These are phyloP conservation scores for Thrips palmi DNA, from an alignment of 1,140 invertebrate species.

Conservation along the genomic window DNA sequence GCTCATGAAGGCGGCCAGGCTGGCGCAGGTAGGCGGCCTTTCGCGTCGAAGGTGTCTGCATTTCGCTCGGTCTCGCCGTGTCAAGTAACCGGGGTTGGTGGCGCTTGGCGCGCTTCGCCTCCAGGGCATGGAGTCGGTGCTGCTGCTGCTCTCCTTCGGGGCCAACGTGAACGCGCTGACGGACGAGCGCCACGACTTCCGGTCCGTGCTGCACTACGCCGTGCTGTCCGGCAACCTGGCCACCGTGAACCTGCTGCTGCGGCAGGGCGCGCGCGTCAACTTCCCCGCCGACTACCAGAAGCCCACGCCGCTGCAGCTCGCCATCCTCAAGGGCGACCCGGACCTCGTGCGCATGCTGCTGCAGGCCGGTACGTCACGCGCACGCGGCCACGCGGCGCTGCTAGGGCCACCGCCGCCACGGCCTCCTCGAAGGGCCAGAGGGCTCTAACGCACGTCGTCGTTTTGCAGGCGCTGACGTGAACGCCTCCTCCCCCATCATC, in stretches of 20 bases:
- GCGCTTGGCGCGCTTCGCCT: slow-evolving; percentile 11
- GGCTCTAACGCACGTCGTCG: neutral
- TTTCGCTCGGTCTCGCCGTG: too few species aligned
- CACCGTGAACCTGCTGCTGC: slow-evolving; percentile 61
- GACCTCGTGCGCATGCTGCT: slow-evolving; percentile 48
- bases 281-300: slow-evolving; percentile 50
- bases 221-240: slow-evolving; percentile 58
- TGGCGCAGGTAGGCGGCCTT: slow-evolving; percentile 50
- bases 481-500: slow-evolving; percentile 62
- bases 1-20: slow-evolving; percentile 68
- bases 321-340: slow-evolving; percentile 63
- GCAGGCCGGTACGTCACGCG: slow-evolving; percentile 39
- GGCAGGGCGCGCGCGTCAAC: slow-evolving; percentile 57
- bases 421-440: neutral
- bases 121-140: slow-evolving; percentile 55
- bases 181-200: slow-evolving; percentile 57
- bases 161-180: slow-evolving; percentile 69
- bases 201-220: slow-evolving; percentile 75
- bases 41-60: too few species aligned
- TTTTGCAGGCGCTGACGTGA: slow-evolving; percentile 51
- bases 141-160: slow-evolving; percentile 56
- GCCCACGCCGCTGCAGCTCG: slow-evolving; percentile 65
- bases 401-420: neutral
- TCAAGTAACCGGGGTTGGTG: neutral
- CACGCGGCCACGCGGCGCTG: too few species aligned